phyloP scores from a whole-genome alignment of 2,888 invertebrate species.

The Rotaria socialis region DNA sequence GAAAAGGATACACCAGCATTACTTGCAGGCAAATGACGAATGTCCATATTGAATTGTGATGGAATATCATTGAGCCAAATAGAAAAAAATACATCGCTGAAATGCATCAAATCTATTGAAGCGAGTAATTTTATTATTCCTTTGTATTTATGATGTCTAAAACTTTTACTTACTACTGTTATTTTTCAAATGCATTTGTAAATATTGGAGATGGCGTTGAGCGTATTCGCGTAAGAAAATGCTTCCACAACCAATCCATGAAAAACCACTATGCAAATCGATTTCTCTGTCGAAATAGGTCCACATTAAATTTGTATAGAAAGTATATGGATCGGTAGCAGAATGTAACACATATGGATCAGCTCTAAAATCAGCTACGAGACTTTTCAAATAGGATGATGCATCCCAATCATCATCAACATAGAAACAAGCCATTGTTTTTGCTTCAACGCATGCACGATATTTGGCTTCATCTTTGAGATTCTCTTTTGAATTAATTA shows the following conservation, averaged over 20 bases:
- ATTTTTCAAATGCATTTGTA: too few species aligned
- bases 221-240: not conserved
- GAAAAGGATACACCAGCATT: too few species aligned
- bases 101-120: not conserved
- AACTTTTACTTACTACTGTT: too few species aligned
- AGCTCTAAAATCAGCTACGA: not conserved
- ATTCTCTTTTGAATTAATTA: slow-evolving; percentile 6
- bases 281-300: not conserved
- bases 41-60: not conserved
- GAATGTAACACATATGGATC: not conserved
- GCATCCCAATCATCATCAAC: not conserved
- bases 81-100: not conserved
- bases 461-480: not conserved
- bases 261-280: not conserved
- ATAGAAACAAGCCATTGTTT: not conserved
- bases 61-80: not conserved
- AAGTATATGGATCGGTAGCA: not conserved
- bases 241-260: slow-evolving; percentile 6
- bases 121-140: too few species aligned
- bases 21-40: too few species aligned
- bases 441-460: not conserved
- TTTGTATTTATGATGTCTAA: too few species aligned
- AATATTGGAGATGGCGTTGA: not conserved
- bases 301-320: not conserved
- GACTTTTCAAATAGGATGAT: not conserved